These are phyloP conservation scores for Dolomedes plantarius DNA, from an alignment of 2,888 invertebrate genomes.

Conservation along the genomic window DNA sequence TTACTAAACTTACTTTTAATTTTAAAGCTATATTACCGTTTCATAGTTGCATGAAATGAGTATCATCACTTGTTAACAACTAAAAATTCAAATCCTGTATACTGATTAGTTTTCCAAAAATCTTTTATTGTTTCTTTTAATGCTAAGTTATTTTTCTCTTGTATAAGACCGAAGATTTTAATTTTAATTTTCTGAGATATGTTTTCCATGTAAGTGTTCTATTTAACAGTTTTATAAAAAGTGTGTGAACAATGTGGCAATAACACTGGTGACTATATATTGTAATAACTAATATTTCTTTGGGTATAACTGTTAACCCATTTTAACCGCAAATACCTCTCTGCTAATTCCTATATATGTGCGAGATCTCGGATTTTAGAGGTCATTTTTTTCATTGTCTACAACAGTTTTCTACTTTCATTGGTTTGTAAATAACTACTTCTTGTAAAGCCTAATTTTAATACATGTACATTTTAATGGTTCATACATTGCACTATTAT, in stretches of 20 bases:
- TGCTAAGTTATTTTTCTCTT: too few relatives aligned
- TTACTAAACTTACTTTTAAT: too few relatives aligned
- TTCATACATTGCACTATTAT: too few relatives aligned
- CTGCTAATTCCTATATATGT: constrained; percentile 60
- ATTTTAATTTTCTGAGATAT: neutral
- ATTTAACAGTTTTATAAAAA: neutral
- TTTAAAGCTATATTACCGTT: too few relatives aligned
- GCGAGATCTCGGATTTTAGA: constrained; percentile 45
- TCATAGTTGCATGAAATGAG: too few relatives aligned
- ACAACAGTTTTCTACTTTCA: neutral
- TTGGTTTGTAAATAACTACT: neutral
- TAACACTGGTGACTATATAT: constrained; percentile 62
- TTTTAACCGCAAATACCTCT: constrained; percentile 63
- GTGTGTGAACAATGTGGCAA: constrained; percentile 66
- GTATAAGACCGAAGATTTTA: too few relatives aligned
- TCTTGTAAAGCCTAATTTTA: neutral
- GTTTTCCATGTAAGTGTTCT: neutral
- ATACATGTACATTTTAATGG: too few relatives aligned
- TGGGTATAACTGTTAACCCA: constrained; percentile 61
- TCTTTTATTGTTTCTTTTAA: too few relatives aligned
- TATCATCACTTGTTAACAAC: too few relatives aligned
- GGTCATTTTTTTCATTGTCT: neutral
- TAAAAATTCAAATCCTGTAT: too few relatives aligned
- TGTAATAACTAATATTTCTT: constrained; percentile 60
- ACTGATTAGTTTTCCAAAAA: too few relatives aligned